phyloP scores from a whole-genome alignment of 2,888 invertebrate genomes.

The Hydroisotoma schaefferi region DNA sequence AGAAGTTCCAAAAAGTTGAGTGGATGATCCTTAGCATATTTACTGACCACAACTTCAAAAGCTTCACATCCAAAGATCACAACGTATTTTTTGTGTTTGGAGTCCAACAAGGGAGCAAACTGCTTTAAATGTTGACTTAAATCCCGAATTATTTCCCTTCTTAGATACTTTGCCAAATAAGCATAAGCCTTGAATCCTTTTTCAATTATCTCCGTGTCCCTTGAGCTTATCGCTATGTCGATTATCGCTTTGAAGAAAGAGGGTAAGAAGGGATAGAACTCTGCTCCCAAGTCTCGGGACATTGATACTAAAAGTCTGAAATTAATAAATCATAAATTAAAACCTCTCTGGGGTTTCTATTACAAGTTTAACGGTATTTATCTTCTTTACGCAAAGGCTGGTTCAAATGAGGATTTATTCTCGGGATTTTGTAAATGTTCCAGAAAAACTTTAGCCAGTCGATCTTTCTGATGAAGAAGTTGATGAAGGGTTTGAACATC shows the following conservation, averaged over 20 bases:
- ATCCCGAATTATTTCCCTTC: conserved; percentile 76
- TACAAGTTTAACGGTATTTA: background rate
- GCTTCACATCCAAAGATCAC: conserved; percentile 93
- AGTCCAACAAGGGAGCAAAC: conserved; percentile 39
- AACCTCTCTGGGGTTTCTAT: background rate
- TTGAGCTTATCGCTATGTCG: conserved; percentile 63
- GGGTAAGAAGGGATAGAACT: conserved; percentile 83
- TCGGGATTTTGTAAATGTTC: conserved; percentile 60
- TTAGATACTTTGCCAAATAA: conserved; percentile 83
- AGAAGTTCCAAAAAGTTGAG: conserved; percentile 33
- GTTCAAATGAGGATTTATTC: conserved; percentile 34
- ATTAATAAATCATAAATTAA: conserved; percentile 45
- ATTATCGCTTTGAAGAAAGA: conserved; percentile 70
- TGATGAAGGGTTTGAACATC: conserved; percentile 77
- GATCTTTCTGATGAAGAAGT: conserved; percentile 73
- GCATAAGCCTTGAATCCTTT: conserved; percentile 81
- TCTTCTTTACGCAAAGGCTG: conserved; percentile 37
- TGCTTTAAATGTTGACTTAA: conserved; percentile 65
- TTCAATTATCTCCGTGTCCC: conserved; percentile 80
- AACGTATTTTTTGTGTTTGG: conserved; percentile 62
- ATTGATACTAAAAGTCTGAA: conserved; percentile 75
- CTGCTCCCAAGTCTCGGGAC: conserved; percentile 80
- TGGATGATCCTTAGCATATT: conserved; percentile 70
- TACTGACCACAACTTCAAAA: conserved; percentile 89
- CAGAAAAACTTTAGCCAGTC: conserved; percentile 67